These are phyloP conservation scores for Mactra quadrangularis DNA, from an alignment of 1,140 invertebrate genomes.

Conservation along the genomic window DNA sequence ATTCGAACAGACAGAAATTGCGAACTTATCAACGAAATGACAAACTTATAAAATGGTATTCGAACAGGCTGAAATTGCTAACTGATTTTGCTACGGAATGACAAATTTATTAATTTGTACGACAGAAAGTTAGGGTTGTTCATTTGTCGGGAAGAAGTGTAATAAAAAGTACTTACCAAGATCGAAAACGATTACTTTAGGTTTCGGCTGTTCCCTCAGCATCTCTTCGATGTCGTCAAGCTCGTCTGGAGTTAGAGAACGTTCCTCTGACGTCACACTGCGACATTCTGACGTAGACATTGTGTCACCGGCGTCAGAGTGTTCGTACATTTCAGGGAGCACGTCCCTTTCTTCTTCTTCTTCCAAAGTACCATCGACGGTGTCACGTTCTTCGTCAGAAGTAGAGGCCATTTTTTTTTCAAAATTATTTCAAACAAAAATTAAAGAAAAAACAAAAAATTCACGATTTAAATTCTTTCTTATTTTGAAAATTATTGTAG, in stretches of 20 bases:
- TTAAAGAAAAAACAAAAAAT: not conserved
- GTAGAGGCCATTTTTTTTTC: conserved; percentile 26
- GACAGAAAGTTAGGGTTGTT: too few species aligned
- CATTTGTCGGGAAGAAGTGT: too few species aligned
- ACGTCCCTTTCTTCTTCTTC: conserved; percentile 54
- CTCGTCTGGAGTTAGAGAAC: conserved; percentile 53
- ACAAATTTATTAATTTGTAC: too few species aligned
- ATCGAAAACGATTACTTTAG: conserved; percentile 60
- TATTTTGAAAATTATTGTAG: not conserved
- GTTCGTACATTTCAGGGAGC: conserved; percentile 49
- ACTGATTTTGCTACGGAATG: too few species aligned
- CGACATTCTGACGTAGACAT: conserved; percentile 42
- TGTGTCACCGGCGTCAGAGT: conserved; percentile 51
- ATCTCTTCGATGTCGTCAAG: conserved; percentile 43
- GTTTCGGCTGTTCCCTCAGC: conserved; percentile 49
- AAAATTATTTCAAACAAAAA: not conserved
- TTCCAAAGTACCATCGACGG: not conserved
- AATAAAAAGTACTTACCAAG: conserved; percentile 50
- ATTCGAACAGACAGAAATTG: too few species aligned
- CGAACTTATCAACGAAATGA: too few species aligned
- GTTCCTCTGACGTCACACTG: conserved; percentile 53
- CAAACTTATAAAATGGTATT: too few species aligned
- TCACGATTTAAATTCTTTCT: not conserved
- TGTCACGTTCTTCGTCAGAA: conserved; percentile 35
- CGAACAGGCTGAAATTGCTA: too few species aligned